Evolutionary conservation across 2,113 vertebrate genomes (phyloP).

Genomic region (Corydoras sp.): DNA sequence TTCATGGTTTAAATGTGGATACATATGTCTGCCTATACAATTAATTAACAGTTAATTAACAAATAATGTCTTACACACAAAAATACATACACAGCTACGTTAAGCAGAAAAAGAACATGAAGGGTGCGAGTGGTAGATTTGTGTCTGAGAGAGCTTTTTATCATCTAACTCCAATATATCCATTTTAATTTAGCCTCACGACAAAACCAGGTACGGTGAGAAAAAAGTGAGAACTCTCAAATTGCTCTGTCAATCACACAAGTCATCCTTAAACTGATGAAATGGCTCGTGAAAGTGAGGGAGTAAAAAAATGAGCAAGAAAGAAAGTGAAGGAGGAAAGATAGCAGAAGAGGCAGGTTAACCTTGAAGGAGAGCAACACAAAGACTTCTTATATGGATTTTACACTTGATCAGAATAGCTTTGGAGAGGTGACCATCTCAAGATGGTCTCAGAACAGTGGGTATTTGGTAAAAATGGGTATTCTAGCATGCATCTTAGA

Average conservation of each 20-base stretch:
- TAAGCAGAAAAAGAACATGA: no score
- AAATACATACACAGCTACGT: no score
- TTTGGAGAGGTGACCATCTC: no score
- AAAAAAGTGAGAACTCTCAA: conserved; percentile 60
- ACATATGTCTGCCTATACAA: no score
- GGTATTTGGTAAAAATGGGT: no score
- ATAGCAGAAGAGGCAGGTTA: conserved; percentile 15
- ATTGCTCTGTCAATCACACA: conserved; percentile 67
- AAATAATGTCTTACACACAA: no score
- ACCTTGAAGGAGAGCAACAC: conserved; percentile 14
- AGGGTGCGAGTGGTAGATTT: conserved; percentile 16
- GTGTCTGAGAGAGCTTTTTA: conserved; percentile 25
- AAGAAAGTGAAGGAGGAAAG: conserved; percentile 40
- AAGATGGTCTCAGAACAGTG: no score
- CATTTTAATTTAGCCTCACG: conserved; percentile 61
- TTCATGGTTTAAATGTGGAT: no score
- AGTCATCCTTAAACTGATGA: conserved; percentile 48
- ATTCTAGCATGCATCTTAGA: no score
- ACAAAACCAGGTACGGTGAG: conserved; percentile 53
- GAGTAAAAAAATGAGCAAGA: conserved; percentile 21
- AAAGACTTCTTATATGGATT: no score
- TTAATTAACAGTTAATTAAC: no score
- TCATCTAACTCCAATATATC: conserved; percentile 57
- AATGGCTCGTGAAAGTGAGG: conserved; percentile 43
- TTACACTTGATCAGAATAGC: no score